Evolutionary conservation across 1,140 invertebrate genomes (phyloP).

Genomic region (Bombus difficillimus): DNA sequence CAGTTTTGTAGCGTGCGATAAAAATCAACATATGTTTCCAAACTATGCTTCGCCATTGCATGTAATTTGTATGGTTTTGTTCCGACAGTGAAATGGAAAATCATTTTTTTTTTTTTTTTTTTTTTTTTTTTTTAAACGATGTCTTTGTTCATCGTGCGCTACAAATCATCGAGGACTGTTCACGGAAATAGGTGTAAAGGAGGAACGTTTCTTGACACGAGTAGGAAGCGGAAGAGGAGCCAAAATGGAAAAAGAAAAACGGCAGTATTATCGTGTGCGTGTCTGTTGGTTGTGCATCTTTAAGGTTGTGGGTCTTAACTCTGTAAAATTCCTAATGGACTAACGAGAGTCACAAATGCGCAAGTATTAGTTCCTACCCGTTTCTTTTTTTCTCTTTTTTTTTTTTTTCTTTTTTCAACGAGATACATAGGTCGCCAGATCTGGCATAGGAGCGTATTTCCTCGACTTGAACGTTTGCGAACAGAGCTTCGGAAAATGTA

Average conservation of each 20-base stretch:
- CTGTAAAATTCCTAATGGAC: slow-evolving; percentile 29
- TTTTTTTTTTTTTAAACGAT: not conserved
- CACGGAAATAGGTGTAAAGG: too few species aligned
- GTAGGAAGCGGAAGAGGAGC: slow-evolving; percentile 1
- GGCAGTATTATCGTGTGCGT: slow-evolving; percentile 50
- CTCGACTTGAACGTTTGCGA: slow-evolving; percentile 5
- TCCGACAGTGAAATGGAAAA: not conserved
- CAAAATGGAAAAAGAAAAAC: slow-evolving; percentile 38
- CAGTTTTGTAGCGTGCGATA: not conserved
- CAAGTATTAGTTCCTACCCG: not conserved
- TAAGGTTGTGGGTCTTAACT: slow-evolving; percentile 17
- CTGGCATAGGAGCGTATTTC: not conserved
- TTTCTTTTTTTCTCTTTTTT: too few species aligned
- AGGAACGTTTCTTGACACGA: not conserved
- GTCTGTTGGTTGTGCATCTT: slow-evolving; percentile 47
- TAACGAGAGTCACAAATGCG: slow-evolving; percentile 17
- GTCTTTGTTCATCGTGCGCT: not conserved
- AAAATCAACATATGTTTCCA: not conserved
- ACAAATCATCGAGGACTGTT: not conserved
- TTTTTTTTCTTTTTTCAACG: not conserved
- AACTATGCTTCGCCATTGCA: not conserved
- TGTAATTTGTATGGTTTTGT: not conserved
- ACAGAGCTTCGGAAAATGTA: not conserved
- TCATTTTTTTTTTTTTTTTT: not conserved
- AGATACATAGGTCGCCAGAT: not conserved